A percentile compares a stretch with the other conserved stretches of the same genome.
These are phyloP conservation scores for Colostygia pectinataria DNA, from an alignment of 2,888 invertebrate species.

Conservation along the genomic window DNA sequence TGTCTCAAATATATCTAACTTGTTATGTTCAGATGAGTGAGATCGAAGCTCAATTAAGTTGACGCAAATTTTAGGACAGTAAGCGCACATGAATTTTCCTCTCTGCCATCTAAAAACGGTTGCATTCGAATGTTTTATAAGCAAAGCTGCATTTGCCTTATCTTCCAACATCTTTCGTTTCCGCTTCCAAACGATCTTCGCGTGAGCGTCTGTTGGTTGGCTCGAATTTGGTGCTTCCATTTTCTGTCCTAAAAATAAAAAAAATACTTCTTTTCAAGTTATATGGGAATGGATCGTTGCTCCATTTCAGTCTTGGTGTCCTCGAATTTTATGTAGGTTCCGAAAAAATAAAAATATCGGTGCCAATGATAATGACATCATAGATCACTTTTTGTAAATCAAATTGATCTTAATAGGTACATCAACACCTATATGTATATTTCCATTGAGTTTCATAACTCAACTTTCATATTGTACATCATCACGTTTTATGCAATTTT, in stretches of 20 bases:
- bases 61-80: slow-evolving; percentile 49
- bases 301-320: background rate
- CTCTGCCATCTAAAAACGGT: slow-evolving; percentile 60
- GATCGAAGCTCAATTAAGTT: slow-evolving; percentile 48
- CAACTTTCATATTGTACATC: no score
- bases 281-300: background rate
- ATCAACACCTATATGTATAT: background rate
- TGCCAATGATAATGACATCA: no score
- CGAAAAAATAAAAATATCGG: no score
- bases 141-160: slow-evolving; percentile 57
- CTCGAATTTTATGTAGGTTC: no score
- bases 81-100: slow-evolving; percentile 64
- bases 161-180: slow-evolving; percentile 50
- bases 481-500: slow-evolving; percentile 44
- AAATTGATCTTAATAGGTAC: background rate
- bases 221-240: slow-evolving; percentile 30
- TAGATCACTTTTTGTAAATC: no score
- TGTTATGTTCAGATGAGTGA: slow-evolving; percentile 52
- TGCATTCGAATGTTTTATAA: slow-evolving; percentile 61
- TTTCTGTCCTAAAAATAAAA: slow-evolving; percentile 54
- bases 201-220: slow-evolving; percentile 35
- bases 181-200: slow-evolving; percentile 50
- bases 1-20: slow-evolving; percentile 50
- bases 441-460: no score
- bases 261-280: slow-evolving; percentile 30